phyloP scores from a whole-genome alignment of 92 coral and sea anemone species.

The Phymanthus crucifer region DNA sequence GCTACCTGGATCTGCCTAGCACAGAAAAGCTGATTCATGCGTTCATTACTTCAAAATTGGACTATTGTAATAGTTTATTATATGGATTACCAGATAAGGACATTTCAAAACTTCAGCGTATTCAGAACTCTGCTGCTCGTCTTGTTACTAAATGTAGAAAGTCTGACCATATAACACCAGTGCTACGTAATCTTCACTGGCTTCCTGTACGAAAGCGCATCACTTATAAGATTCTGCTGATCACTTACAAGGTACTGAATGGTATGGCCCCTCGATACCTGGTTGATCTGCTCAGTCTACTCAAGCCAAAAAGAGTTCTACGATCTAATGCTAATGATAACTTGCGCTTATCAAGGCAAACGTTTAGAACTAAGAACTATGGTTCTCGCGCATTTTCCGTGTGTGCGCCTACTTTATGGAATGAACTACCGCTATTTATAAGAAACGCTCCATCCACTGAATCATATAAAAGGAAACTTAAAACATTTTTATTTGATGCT shows the following conservation, averaged over 20 bases:
- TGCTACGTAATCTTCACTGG: slow-evolving; percentile 27
- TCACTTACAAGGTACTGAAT: slow-evolving; percentile 2
- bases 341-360: neutral
- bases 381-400: slow-evolving; percentile 6
- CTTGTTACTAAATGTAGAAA: slow-evolving; percentile 27
- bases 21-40: slow-evolving; percentile 32
- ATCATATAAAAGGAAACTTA: neutral
- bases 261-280: slow-evolving; percentile 5
- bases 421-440: neutral
- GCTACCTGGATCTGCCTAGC: neutral
- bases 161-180: slow-evolving; percentile 34
- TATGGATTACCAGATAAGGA: slow-evolving; percentile 20
- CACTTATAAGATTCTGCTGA: slow-evolving; percentile 13
- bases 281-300: slow-evolving; percentile 6
- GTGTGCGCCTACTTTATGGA: slow-evolving; percentile 9
- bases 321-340: slow-evolving; percentile 4
- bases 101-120: slow-evolving; percentile 3
- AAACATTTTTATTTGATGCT: neutral
- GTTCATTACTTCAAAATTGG: slow-evolving; percentile 19
- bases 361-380: neutral
- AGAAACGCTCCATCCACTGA: neutral
- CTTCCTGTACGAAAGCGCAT: slow-evolving; percentile 20
- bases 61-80: slow-evolving; percentile 20
- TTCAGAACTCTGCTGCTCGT: slow-evolving; percentile 19
- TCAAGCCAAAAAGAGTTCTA: neutral